Conservation (phyloP, 2,797 vertebrate species). For the Danio tinwini region DNA sequence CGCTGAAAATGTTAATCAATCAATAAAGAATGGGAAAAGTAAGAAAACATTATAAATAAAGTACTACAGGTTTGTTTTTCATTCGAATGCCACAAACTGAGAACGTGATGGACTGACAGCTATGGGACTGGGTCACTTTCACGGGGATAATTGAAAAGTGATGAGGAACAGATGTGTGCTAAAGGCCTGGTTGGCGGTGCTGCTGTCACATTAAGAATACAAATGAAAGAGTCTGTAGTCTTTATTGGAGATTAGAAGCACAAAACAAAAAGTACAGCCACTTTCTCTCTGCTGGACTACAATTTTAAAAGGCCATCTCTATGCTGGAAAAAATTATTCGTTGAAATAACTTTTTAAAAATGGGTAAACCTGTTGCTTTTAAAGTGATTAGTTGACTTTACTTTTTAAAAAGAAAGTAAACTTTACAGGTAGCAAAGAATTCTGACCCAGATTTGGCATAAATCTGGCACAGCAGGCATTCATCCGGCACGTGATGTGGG, state of each 20-base stretch:
- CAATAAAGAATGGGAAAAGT: slow-evolving; percentile 10
- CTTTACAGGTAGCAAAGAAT: too few relatives aligned
- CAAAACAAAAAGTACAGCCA: not conserved
- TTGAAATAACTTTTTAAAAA: too few relatives aligned
- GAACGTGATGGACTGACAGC: slow-evolving; percentile 17
- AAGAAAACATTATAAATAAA: slow-evolving; percentile 1
- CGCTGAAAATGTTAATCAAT: slow-evolving; percentile 29
- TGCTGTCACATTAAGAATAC: slow-evolving; percentile 43
- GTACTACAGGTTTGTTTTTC: slow-evolving; percentile 1
- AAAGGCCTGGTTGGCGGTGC: slow-evolving; percentile 26
- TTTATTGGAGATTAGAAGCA: slow-evolving; percentile 41
- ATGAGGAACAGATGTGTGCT: slow-evolving; percentile 48
- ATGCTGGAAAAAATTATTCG: too few relatives aligned
- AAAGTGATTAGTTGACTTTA: too few relatives aligned
- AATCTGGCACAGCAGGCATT: too few relatives aligned
- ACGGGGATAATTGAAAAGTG: slow-evolving; percentile 36
- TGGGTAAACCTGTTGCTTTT: too few relatives aligned
- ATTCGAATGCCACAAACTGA: slow-evolving; percentile 13
- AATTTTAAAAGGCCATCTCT: slow-evolving; percentile 52
- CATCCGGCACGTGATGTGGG: too few relatives aligned
- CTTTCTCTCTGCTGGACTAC: slow-evolving; percentile 42
- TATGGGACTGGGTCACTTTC: slow-evolving; percentile 19
- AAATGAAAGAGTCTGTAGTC: slow-evolving; percentile 47
- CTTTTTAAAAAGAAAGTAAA: too few relatives aligned
- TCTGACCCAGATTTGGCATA: too few relatives aligned